Evolutionary conservation across 2,797 vertebrate genomes (phyloP), one percentile per base, ranked within the genome.

Genomic region (Buphagus erythrorhynchus): DNA sequence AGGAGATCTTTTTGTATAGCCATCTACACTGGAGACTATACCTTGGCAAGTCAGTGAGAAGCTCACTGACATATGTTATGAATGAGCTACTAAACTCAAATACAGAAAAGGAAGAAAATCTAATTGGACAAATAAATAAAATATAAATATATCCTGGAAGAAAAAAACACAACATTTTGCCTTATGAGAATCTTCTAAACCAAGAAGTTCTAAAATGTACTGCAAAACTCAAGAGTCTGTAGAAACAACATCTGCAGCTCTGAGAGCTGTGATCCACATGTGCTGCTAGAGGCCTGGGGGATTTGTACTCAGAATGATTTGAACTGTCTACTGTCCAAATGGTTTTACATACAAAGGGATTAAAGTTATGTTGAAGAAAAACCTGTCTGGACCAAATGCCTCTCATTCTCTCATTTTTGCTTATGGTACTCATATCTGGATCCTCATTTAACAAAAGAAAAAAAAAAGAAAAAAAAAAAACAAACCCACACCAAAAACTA

Each of bases 161-260:
- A 24, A 33, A 75, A 68, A 83, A 45, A 0, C 7, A 21, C 2
- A 0, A 25, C 0, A 0, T 57, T 75, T 61, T 78, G n/a, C 42
- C 42, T 40, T 5, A 2, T 22, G 8, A 76, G 29, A 57, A 89
- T 45, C 29, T 35, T 63, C 26, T 59, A 91, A 63, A 52, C 11
- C 16, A 80, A 58, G n/a, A 49, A 69, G 36, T 79, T 87, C 42
- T 24, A 29, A 91, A 89, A 71, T 9, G 19, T 35, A 28, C 29
- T 85, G 86, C 48, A 74, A 61, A 88, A 74, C 21, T 21, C 42
- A 35, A 33, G 35, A 49, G 3, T 26, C 28, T 28, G 2, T 58
- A 26, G 17, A 78, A 46, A 62, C 72, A 88, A 49, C 17, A 55
- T 16, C 6, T 18, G 36, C 52, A 85, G 35, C 35, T 48, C 28